These are phyloP conservation scores for Sipha flava DNA, from an alignment of 1,140 invertebrate species.

Conservation along the genomic window DNA sequence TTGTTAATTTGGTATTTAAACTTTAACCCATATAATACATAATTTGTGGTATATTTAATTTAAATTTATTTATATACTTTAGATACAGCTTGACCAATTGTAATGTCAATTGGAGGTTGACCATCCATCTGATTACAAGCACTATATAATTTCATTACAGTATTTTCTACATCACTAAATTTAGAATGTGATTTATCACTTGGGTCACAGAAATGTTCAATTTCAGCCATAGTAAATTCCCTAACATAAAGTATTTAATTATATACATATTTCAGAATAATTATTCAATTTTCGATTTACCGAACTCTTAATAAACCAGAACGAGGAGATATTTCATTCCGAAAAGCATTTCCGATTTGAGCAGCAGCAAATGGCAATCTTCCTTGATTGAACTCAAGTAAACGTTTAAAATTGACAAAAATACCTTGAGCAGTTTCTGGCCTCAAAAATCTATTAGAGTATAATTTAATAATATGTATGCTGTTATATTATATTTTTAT, in stretches of 20 bases:
- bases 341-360: constrained; percentile 94
- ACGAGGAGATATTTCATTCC: constrained; percentile 98
- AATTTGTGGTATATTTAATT: neutral
- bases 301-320: constrained; percentile 89
- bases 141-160: constrained; percentile 76
- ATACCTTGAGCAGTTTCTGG: constrained; percentile 99
- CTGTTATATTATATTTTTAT: neutral
- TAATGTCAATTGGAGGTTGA: constrained; percentile 59
- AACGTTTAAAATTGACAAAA: constrained; percentile 96
- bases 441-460: constrained; percentile 61
- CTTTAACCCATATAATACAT: neutral
- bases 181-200: constrained; percentile 81
- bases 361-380: constrained; percentile 95
- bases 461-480: neutral
- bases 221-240: constrained; percentile 99
- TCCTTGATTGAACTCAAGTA: constrained; percentile 96
- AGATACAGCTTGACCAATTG: constrained; percentile 70
- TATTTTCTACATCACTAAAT: constrained; percentile 69
- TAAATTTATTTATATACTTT: constrained; percentile 41
- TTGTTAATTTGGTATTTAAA: neutral
- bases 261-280: neutral
- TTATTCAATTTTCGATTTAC: constrained; percentile 32
- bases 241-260: constrained; percentile 42
- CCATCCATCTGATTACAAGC: constrained; percentile 95
- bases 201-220: constrained; percentile 98